Evolutionary conservation across 2,113 vertebrate genomes (phyloP), one percentile per base, ranked within the genome.

Genomic region (Piprites chloris): DNA sequence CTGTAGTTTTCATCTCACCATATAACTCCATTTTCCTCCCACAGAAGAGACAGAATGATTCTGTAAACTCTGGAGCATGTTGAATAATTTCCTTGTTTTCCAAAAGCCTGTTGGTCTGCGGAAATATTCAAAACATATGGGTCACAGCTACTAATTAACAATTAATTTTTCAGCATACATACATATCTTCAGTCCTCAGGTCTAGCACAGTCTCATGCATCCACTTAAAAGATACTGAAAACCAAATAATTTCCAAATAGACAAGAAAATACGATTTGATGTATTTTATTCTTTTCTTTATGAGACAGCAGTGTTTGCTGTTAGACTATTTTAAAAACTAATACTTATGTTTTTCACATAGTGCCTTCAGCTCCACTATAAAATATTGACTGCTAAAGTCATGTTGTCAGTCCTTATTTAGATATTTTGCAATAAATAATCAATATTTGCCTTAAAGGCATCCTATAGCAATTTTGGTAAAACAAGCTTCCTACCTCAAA

Each of bases 381-480:
- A 79, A 88, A 91, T 88, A 56, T 4, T 95, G 28, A 79, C 33
- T 83, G 90, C 67, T 96, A 71, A 97, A 96, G 5, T 20, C 61
- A 90, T 24, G 11, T 74, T 94, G 32, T 87, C 72, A 66, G 71
- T 85, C 91, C 92, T 90, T 71, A 97, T 94, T 95, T 95, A 94
- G 52, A 76, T 33, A 77, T 93, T 76, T 80, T 86, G 12, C 55
- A 77, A 89, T 63, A 96, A 97, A 90, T 86, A 95, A 91, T 90
- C 95, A 93, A 76, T 97, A 97, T 89, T 79, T 97, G 12, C 56
- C 69, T 80, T 63, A 85, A 97, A 68, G 73, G 82, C 88, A 90
- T 69, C 50, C 42, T 79, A 74, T 10, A 6, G 21, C 27, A 91
- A 5, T 87, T 97, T 83, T 83, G 37, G 90, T 63, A 93, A 93